phyloP scores from a whole-genome alignment of 2,888 invertebrate genomes.

The Zootermopsis nevadensis region DNA sequence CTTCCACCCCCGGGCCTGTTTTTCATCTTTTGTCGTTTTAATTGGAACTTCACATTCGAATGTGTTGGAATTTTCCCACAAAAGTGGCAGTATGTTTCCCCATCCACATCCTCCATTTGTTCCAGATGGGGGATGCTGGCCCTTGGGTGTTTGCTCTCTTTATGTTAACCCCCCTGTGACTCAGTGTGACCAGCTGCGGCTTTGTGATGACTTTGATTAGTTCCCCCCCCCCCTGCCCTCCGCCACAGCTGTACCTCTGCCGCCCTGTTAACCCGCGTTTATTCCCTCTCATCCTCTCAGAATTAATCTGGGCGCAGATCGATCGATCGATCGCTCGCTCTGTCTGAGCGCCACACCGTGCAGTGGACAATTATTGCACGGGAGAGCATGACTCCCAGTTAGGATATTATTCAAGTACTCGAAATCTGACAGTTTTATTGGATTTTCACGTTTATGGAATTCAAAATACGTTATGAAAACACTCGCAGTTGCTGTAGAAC shows the following conservation, averaged over 20 bases:
- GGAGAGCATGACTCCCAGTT: not conserved
- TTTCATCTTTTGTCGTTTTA: too few species aligned
- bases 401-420: not conserved
- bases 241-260: not conserved
- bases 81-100: not conserved
- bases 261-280: conserved; percentile 16
- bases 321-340: not conserved
- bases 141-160: conserved; percentile 34
- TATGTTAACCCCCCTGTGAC: conserved; percentile 31
- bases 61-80: too few species aligned
- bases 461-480: too few species aligned
- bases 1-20: too few species aligned
- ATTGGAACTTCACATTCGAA: too few species aligned
- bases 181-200: conserved; percentile 47
- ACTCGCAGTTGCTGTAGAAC: too few species aligned
- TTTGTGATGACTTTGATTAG: conserved; percentile 48
- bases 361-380: conserved; percentile 2
- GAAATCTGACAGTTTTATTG: not conserved
- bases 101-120: not conserved
- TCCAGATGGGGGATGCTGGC: conserved; percentile 22
- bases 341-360: not conserved
- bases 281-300: not conserved
- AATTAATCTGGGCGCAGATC: conserved; percentile 9
- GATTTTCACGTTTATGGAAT: too few species aligned
- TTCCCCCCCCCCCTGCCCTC: conserved; percentile 11